Evolutionary conservation across 1,140 invertebrate species (phyloP), one percentile per base, ranked within the genome.

Genomic region (Druon quercuslanigerum): DNA sequence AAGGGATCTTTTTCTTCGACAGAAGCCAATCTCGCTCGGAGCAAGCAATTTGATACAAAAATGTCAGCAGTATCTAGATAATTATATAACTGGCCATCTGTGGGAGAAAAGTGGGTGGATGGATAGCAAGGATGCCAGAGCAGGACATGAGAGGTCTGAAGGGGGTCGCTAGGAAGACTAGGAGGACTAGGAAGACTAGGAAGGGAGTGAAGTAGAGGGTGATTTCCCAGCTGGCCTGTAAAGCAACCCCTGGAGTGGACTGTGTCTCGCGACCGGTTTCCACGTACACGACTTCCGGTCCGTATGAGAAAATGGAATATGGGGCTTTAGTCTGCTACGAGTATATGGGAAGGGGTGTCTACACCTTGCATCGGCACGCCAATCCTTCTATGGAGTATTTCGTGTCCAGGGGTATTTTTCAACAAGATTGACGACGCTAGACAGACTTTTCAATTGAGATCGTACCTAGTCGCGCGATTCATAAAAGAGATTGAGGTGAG

Each of bases 181-280:
- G 80, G 83, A 80, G n/a, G n/a, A n/a, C 75, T 70, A 73, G 52
- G 50, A 74, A 71, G 76, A 81, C n/a, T 79, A 81, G 80, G 83
- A 80, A 84, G 75, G 71, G 70, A 74, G 71, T 19, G 7, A 40
- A 60, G 87, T 82, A 78, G 84, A 85, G 89, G 90, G 90, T 92
- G 91, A 92, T 92, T 92, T 92, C 91, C 91, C 91, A 90, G 86
- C 88, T 91, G 91, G 89, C 91, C 88, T 90, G 91, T 92, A 92
- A 92, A 92, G 87, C 86, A 88, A 89, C 86, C 87, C 83, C 83
- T 81, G 82, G 76, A 84, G 85, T 85, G 85, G 84, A 86, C 86
- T 86, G 72, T 70, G 81, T 78, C 66, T 83, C 79, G 77, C 77
- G 74, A 75, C 80, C 79, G 20, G 25, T 71, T 71, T 77, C 33